Evolutionary conservation across 2,888 invertebrate genomes (phyloP), one percentile per base, ranked within the genome.

Genomic region (Frankliniella fusca): DNA sequence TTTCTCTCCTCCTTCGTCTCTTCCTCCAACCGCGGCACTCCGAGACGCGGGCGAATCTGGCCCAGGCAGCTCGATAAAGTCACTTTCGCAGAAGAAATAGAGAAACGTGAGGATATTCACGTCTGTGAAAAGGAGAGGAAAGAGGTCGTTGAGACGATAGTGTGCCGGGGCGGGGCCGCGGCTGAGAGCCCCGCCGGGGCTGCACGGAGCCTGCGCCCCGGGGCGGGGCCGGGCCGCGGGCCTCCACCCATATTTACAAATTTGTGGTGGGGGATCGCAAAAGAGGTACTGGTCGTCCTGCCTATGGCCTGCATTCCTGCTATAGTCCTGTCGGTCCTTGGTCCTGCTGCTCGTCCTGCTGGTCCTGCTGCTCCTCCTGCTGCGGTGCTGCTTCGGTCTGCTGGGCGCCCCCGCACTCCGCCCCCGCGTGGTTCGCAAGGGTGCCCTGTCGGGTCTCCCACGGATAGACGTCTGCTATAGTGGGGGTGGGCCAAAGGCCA

Each of bases 31-130:
- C 50, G 12, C 50, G 50, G 50, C 50, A 50, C 50, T 9, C 50
- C 50, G 12, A 2, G 3, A 18, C 54, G 18, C 54, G 54, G 15
- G n/a, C n/a, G 70, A 70, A 70, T 70, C 70, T 70, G 70, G 70
- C 70, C 70, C 23, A 27, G 70, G 70, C 70, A 70, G 70, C 70
- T 70, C 70, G 70, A 70, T 70, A 70, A 70, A 70, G 70, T 70
- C 70, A 70, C 70, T 70, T 70, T 70, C 70, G 70, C n/a, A 23
- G 70, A 23, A 70, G 70, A 70, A 70, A 70, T 70, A 70, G 70
- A 70, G 70, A 70, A 70, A 70, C 70, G 70, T 70, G 70, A 70
- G 70, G 70, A 23, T 70, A 70, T 70, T 70, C 70, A 23, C 70
- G 70, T 15, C 65, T 18, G 23, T n/a, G 23, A 20, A 27, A 27